Evolutionary conservation across 2,797 vertebrate species (phyloP), one percentile per base, ranked within the genome.

Genomic region (Leptoclinus maculatus): DNA sequence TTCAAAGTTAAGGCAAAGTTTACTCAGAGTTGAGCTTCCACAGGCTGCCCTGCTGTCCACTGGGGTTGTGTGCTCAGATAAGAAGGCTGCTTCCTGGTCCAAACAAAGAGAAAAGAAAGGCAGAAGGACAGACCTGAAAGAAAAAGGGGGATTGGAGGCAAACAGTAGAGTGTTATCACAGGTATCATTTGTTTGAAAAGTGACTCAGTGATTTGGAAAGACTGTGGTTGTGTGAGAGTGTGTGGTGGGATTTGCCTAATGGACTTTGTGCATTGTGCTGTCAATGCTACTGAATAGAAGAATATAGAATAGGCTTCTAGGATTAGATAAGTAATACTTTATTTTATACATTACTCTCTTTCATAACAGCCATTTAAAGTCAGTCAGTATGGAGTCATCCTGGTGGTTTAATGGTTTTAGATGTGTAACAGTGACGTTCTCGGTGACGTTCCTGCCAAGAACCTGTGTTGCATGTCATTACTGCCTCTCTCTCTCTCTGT

Each of bases 1-100:
- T 92, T 93, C 91, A 94, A 94, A 93, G 92, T 91, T 88, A 92
- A 93, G 91, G 88, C 91, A 93, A 92, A 93, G 94, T 93, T 95
- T 93, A 94, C 91, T 88, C 83, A 87, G 83, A 88, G 89, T 93
- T 94, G 93, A 94, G 92, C 89, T 93, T 93, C 88, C 88, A 92
- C 94, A 95, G 94, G 83, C 91, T 80, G 90, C 82, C 82, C 87
- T 60, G 83, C 86, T 74, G 91, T 91, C 89, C 90, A 71, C 63
- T n/a, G 80, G 71, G 79, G 66, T 83, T 92, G 89, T 92, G 88
- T 90, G 88, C 83, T 87, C 91, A 92, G 93, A 94, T 91, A 94
- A 93, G 86, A 76, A 66, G 85, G 77, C 84, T 74, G 88, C 86
- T 92, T 92, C 90, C 90, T 90, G 90, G 88, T 90, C 87, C 90